Base-by-base conservation (phyloP, 2,797 vertebrate genomes). In the Chanos chanos region DNA sequence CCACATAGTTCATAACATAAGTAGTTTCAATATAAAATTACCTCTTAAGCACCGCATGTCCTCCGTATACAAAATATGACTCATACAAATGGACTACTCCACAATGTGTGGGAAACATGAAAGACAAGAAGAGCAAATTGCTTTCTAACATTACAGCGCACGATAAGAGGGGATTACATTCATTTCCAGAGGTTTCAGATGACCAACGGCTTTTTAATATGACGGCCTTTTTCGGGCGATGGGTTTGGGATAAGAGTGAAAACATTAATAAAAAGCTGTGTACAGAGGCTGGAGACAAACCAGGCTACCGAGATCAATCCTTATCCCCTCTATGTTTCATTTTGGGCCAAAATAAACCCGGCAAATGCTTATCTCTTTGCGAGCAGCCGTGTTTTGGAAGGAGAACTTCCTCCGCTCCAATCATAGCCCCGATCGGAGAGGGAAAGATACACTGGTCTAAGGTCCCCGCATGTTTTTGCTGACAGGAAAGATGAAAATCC, bases 341-440 rank as follows among this genome's bases (percentile, higher is more conserved):
- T 60, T 36, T 12, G 1, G 59, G 78, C 84, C 84, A 82, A 81
- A 60, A 77, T 75, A 85, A 89, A 87, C 76, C 87, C 80, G 75
- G 72, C n/a, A n/a, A 76, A 77, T 77, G 75, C 12, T 77, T 81
- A 82, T 83, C 76, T 44, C 50, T 51, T 68, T 22, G 57, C 15
- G 73, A 72, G 59, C 76, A 76, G 31, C 40, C 50, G 74, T 74
- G 74, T 69, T 74, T 60, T 41, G 63, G 74, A 81, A 81, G 72
- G 81, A 74, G 70, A 71, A 75, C 72, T 85, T 85, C 84, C 81
- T 81, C 65, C 71, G 30, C 5, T 21, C 9, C n/a, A 71, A 64
- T 61, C 68, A 73, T 67, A 39, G 55, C 74, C 44, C 70, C 82
- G 79, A 83, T 85, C 82, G 80, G 68, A 76, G 75, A 81, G 74